A percentile compares a stretch with the other conserved stretches of the same genome.
phyloP scores from a whole-genome alignment of 2,888 invertebrate genomes.

The Nesidiocoris tenuis region DNA sequence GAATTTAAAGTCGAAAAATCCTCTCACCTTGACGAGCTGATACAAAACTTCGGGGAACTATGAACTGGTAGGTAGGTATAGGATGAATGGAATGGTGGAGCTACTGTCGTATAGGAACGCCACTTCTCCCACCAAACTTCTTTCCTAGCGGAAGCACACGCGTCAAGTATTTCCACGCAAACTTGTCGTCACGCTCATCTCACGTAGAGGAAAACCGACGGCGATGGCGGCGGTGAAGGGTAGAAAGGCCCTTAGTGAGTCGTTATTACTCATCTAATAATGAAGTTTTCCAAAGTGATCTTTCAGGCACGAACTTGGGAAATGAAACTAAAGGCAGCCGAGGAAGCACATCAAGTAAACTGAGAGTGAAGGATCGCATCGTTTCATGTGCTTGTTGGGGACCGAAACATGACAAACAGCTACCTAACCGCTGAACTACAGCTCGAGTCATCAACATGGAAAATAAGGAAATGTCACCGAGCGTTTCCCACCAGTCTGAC shows the following conservation, averaged over 20 bases:
- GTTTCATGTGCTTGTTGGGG: neutral
- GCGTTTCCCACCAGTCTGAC: neutral
- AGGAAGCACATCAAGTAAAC: neutral
- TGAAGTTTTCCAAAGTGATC: neutral
- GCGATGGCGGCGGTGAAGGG: neutral
- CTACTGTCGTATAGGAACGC: too few relatives aligned
- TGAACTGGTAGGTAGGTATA: too few relatives aligned
- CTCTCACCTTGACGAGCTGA: neutral
- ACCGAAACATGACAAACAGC: neutral
- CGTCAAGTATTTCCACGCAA: conserved; percentile 9
- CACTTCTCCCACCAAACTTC: neutral
- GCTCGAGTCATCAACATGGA: neutral
- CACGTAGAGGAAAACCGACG: neutral
- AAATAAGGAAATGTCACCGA: neutral
- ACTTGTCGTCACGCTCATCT: neutral
- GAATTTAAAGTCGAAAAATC: neutral
- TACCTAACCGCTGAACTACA: neutral
- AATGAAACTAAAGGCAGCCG: neutral
- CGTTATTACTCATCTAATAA: neutral
- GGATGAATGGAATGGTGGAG: neutral
- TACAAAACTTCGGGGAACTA: too few relatives aligned
- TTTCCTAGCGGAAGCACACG: neutral
- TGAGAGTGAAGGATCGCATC: neutral
- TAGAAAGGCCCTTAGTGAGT: neutral
- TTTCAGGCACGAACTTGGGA: neutral